phyloP scores from a whole-genome alignment of 1,140 invertebrate genomes.

The Leptinotarsa defecta region DNA sequence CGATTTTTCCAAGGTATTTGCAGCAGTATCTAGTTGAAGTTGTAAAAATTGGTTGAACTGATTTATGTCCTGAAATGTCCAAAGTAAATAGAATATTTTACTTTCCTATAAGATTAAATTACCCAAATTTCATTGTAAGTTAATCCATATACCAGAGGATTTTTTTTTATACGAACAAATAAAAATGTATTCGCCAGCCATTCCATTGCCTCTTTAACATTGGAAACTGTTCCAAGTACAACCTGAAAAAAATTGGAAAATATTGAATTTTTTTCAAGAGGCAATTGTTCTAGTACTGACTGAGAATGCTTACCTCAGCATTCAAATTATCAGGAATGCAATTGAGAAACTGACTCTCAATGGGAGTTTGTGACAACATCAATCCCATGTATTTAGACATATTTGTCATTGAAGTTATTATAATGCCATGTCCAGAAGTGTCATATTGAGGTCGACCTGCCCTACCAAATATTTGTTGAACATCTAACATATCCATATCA shows the following conservation, averaged over 20 bases:
- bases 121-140: constrained; percentile 46
- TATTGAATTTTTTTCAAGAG: background rate
- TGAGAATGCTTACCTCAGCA: constrained; percentile 76
- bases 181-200: constrained; percentile 99
- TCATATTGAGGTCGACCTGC: constrained; percentile 96
- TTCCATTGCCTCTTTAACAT: constrained; percentile 92
- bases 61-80: constrained; percentile 33
- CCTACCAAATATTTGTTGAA: constrained; percentile 98
- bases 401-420: constrained; percentile 94
- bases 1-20: constrained; percentile 86
- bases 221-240: constrained; percentile 91
- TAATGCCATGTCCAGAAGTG: constrained; percentile 89
- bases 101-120: constrained; percentile 4
- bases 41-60: constrained; percentile 46
- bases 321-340: constrained; percentile 95
- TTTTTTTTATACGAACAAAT: constrained; percentile 90
- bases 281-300: too few species aligned
- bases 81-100: background rate
- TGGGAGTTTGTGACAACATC: constrained; percentile 95
- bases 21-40: constrained; percentile 61
- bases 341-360: constrained; percentile 95
- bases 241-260: constrained; percentile 64
- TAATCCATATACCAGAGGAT: constrained; percentile 75
- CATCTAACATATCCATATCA: constrained; percentile 95
- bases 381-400: constrained; percentile 92